Evolutionary conservation across 2,888 invertebrate species (phyloP), one percentile per base, ranked within the genome.

Genomic region (Colostygia pectinataria): DNA sequence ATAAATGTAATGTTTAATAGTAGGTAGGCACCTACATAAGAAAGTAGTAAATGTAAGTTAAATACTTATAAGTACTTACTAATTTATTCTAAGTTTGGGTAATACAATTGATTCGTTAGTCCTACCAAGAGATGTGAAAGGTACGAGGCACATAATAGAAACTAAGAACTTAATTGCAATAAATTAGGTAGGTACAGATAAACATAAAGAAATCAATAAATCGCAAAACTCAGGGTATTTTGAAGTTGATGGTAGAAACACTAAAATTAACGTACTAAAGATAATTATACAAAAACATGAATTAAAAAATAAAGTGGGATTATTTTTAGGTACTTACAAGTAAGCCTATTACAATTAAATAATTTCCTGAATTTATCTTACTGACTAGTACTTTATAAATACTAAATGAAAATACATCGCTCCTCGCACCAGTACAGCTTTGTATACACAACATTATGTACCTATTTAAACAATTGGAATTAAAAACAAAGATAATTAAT

Each of bases 371-470:
- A 76, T 74, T 78, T 76, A 71, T 61, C 85, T 85, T 87, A 86
- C 79, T 86, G 87, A 87, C 86, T 84, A 83, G 83, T 78, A 77
- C 60, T 74, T 72, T 72, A 75, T 75, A 75, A 77, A 80, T 80
- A 77, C 66, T 71, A 70, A 60, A 68, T 65, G 61, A 63, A 63
- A 53, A 47, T 49, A 39, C 32, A 43, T 42, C 42, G 44, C 23
- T 46, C 49, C 29, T 40, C 29, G 38, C 14, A 47, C 56, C 66
- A 64, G 61, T 63, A 67, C 65, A 71, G 61, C 62, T 65, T 62
- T 50, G 57, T 50, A 53, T 56, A 45, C 34, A 59, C 63, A 58
- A 61, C 53, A 37, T 44, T 31, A 48, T 20, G 39, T 45, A 38
- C 42, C 38, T 49, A 39, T 39, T 39, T 55, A 52, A 49, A 53